phyloP scores from a whole-genome alignment of 2,113 vertebrate genomes.

The Sakesphorus luctuosus region DNA sequence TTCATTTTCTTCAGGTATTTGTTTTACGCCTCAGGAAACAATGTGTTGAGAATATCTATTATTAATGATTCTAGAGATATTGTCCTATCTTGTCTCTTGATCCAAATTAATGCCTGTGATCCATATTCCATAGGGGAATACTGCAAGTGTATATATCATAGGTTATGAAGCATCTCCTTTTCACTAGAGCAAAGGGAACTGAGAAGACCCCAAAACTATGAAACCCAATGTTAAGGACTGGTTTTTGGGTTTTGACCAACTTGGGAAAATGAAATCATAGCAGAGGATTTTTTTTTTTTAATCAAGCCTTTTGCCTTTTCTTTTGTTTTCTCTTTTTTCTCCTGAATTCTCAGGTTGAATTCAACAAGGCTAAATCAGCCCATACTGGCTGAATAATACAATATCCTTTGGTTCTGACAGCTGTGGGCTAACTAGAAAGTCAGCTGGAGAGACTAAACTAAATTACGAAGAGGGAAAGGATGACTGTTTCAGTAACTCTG shows the following conservation, averaged over 20 bases:
- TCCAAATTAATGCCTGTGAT: constrained; percentile 13
- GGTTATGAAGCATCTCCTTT: not conserved
- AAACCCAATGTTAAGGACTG: not conserved
- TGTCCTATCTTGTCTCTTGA: not conserved
- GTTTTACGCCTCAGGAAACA: not conserved
- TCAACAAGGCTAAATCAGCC: not conserved
- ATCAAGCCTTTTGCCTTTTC: not conserved
- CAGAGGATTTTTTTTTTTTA: not conserved
- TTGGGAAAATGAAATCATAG: not conserved
- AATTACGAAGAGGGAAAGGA: not conserved
- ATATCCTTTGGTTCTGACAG: not conserved
- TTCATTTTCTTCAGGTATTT: constrained; percentile 18
- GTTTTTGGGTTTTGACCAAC: not conserved
- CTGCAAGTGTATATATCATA: not conserved
- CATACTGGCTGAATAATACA: not conserved
- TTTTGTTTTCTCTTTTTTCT: not conserved
- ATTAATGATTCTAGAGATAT: constrained; percentile 29
- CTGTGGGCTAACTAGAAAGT: not conserved
- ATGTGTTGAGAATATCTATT: not conserved
- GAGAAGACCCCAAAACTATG: not conserved
- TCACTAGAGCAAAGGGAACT: not conserved
- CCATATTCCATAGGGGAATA: not conserved
- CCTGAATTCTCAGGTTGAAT: not conserved
- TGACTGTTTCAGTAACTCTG: not conserved
- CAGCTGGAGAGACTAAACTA: not conserved